Evolutionary conservation across 2,113 vertebrate species (phyloP).

Genomic region (Hypanus sabinus): DNA sequence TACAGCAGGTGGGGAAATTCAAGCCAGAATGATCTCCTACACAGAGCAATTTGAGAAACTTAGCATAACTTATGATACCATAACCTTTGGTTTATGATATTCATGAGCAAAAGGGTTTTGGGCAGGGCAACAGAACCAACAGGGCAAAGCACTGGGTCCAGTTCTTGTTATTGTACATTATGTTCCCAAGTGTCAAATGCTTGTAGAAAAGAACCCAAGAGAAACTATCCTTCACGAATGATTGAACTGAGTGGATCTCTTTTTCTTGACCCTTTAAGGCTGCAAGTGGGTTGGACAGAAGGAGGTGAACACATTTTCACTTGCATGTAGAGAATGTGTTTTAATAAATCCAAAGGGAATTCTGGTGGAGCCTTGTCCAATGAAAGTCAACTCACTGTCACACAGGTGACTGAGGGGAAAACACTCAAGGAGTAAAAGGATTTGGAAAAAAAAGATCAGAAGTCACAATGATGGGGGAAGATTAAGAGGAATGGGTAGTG

Average conservation of each 20-base stretch:
- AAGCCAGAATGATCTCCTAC: too few relatives aligned
- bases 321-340: background rate
- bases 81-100: too few relatives aligned
- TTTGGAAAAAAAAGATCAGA: constrained; percentile 38
- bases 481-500: background rate
- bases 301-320: background rate
- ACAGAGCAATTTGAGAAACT: too few relatives aligned
- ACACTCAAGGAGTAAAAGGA: too few relatives aligned
- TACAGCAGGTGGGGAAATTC: too few relatives aligned
- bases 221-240: background rate
- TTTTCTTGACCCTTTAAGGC: background rate
- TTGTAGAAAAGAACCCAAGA: constrained; percentile 21
- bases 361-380: background rate
- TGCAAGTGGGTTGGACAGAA: background rate
- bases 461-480: constrained; percentile 17
- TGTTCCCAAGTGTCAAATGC: background rate
- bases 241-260: background rate
- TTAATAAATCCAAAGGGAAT: background rate
- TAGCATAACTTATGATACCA: too few relatives aligned
- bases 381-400: background rate
- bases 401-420: background rate
- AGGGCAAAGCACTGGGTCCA: too few relatives aligned
- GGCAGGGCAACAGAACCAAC: too few relatives aligned
- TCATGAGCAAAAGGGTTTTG: too few relatives aligned
- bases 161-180: too few relatives aligned